These are phyloP conservation scores for Syritta pipiens DNA, from an alignment of 2,888 invertebrate species.

Conservation along the genomic window DNA sequence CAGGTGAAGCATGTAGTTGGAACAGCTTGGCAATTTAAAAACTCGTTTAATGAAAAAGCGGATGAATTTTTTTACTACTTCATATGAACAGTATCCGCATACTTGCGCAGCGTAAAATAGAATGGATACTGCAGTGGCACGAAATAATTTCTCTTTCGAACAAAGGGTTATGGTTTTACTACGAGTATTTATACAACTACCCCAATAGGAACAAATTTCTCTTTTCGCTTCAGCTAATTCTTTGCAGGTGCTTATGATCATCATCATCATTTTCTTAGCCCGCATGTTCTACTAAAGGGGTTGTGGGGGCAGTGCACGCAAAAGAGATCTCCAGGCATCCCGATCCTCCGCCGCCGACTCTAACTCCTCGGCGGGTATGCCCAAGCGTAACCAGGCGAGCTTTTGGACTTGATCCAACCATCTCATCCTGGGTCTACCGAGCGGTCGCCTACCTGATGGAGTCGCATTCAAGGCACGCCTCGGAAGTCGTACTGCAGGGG, in stretches of 20 bases:
- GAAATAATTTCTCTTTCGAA: constrained; percentile 8
- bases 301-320: no score
- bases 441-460: no score
- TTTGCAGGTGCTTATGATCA: background rate
- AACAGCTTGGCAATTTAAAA: background rate
- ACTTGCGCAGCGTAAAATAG: background rate
- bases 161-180: background rate
- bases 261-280: no score
- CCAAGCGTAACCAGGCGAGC: no score
- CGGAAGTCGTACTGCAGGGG: no score
- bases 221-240: constrained; percentile 8
- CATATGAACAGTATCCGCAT: background rate
- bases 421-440: no score
- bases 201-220: constrained; percentile 18
- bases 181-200: background rate
- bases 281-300: no score
- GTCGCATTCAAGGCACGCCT: no score
- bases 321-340: no score
- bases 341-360: no score
- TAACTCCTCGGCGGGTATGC: no score
- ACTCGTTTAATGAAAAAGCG: background rate
- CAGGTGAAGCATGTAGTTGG: constrained; percentile 2
- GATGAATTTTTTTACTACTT: background rate
- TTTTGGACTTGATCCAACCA: no score
- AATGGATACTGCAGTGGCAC: background rate